Percentiles rank a stretch among this genome's conserved stretches.
Evolutionary conservation across 2,888 invertebrate genomes (phyloP).

Genomic region (Ophion costatus): DNA sequence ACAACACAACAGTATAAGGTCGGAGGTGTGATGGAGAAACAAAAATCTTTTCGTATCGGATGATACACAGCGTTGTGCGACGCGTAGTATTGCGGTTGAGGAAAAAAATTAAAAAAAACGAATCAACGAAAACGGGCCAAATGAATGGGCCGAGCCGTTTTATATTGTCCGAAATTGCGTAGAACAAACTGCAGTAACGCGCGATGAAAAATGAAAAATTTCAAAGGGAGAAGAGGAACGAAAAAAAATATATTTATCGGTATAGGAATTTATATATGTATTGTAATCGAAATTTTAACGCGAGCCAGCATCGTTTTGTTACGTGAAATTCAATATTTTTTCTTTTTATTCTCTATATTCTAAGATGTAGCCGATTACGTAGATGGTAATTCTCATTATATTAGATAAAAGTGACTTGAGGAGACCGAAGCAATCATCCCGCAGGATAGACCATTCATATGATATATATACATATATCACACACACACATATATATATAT

Average conservation of each 20-base stretch:
- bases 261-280: conserved; percentile 55
- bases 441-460: conserved; percentile 26
- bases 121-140: not conserved
- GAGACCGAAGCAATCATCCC: conserved; percentile 52
- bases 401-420: conserved; percentile 57
- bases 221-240: not conserved
- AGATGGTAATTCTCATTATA: conserved; percentile 59
- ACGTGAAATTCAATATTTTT: conserved; percentile 37
- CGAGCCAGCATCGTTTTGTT: conserved; percentile 41
- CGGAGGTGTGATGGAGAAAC: not conserved
- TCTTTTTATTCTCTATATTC: conserved; percentile 50
- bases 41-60: not conserved
- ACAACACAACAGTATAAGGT: not conserved
- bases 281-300: conserved; percentile 21
- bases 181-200: conserved; percentile 20
- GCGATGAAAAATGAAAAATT: conserved; percentile 17
- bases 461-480: conserved; percentile 1
- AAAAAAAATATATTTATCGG: conserved; percentile 41
- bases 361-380: conserved; percentile 57
- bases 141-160: conserved; percentile 2
- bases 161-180: not conserved
- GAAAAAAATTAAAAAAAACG: not conserved
- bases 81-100: no score
- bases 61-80: not conserved
- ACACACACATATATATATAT: no score